These are phyloP conservation scores for Xestia xanthographa DNA, from an alignment of 2,888 invertebrate genomes.

Conservation along the genomic window DNA sequence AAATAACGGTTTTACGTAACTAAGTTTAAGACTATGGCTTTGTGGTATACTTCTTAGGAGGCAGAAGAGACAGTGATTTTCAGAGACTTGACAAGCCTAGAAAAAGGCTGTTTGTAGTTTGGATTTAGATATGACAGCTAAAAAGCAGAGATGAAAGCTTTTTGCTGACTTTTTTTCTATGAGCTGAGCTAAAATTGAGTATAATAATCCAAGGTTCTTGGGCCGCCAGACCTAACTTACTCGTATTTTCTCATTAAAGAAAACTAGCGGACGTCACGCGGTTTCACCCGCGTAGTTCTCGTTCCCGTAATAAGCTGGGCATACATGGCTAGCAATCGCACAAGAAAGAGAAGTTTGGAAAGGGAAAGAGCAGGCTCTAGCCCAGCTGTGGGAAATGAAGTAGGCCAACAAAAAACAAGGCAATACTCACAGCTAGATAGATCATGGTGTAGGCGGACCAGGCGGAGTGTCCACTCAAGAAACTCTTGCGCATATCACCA, in stretches of 20 bases:
- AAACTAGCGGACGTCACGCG: too few species aligned
- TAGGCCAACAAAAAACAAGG: not conserved
- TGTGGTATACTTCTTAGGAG: not conserved
- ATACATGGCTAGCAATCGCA: too few species aligned
- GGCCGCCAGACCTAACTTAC: too few species aligned
- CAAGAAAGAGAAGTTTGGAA: not conserved
- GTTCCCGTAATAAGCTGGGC: too few species aligned
- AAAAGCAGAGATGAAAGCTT: too few species aligned
- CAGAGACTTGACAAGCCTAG: not conserved
- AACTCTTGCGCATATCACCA: constrained; percentile 94
- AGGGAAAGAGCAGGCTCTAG: not conserved
- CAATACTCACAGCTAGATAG: constrained; percentile 94
- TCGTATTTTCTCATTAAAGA: too few species aligned
- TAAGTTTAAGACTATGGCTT: constrained; percentile 28
- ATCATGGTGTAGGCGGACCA: constrained; percentile 96
- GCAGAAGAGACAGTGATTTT: constrained; percentile 14
- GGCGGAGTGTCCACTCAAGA: constrained; percentile 97
- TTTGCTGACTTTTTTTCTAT: too few species aligned
- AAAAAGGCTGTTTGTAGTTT: too few species aligned
- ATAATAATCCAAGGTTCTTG: too few species aligned
- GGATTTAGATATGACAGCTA: too few species aligned
- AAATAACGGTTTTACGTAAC: constrained; percentile 51
- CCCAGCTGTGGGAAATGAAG: not conserved
- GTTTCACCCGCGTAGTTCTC: too few species aligned
- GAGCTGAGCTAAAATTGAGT: too few species aligned